These are phyloP conservation scores for Malachius bipustulatus DNA, from an alignment of 2,888 invertebrate species.

Conservation along the genomic window DNA sequence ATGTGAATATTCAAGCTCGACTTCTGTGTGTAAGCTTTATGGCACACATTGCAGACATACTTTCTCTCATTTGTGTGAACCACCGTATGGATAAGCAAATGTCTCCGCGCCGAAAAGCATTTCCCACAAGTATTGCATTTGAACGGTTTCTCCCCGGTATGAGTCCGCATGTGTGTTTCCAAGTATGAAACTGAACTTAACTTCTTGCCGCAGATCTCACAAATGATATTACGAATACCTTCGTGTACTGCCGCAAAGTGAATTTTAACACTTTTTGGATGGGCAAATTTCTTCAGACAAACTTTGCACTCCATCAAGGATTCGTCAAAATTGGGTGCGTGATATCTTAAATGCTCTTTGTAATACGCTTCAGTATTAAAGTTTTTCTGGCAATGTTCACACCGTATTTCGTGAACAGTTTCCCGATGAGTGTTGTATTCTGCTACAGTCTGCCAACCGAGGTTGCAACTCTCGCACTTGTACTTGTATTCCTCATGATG, in stretches of 20 bases:
- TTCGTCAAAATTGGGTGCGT: too few relatives aligned
- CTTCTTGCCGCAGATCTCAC: slow-evolving; percentile 24
- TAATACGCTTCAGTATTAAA: not conserved
- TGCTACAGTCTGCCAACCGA: slow-evolving; percentile 27
- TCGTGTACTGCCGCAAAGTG: slow-evolving; percentile 16
- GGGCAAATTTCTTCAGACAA: too few relatives aligned
- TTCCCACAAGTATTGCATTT: slow-evolving; percentile 2
- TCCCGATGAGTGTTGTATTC: slow-evolving; percentile 34
- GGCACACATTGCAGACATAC: slow-evolving; percentile 30
- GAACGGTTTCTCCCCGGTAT: slow-evolving; percentile 25
- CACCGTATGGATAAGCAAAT: slow-evolving; percentile 35
- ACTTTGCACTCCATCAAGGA: too few relatives aligned
- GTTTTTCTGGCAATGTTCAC: not conserved
- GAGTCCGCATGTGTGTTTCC: slow-evolving; percentile 21
- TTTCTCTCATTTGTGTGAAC: slow-evolving; percentile 42
- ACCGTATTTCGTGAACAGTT: slow-evolving; percentile 9
- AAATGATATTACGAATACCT: slow-evolving; percentile 16
- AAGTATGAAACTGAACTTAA: slow-evolving; percentile 19
- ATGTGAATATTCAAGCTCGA: slow-evolving; percentile 40
- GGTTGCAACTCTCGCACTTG: slow-evolving; percentile 28
- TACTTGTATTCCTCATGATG: slow-evolving; percentile 33
- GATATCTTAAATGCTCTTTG: slow-evolving; percentile 12
- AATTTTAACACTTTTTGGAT: slow-evolving; percentile 12
- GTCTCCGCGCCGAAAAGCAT: slow-evolving; percentile 20
- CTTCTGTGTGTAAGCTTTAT: slow-evolving; percentile 43